phyloP scores from a whole-genome alignment of 2,888 invertebrate genomes.

The Caenorhabditis angaria region DNA sequence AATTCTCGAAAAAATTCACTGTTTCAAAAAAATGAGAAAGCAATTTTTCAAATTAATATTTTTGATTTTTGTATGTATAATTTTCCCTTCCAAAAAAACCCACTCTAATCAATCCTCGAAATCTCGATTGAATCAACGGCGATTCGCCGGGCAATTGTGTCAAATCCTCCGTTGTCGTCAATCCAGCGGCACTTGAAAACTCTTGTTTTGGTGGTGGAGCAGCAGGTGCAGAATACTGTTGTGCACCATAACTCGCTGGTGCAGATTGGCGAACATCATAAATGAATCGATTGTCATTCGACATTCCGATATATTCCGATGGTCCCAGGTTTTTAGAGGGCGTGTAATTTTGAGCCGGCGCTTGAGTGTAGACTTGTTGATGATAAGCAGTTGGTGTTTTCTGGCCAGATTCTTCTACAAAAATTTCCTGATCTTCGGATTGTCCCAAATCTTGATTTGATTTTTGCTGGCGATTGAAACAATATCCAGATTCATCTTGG shows the following conservation, averaged over 20 bases:
- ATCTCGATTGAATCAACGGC: conserved; percentile 26
- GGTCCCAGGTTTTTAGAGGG: conserved; percentile 16
- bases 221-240: neutral
- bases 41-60: too few relatives aligned
- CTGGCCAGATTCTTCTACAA: too few relatives aligned
- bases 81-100: too few relatives aligned
- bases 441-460: neutral
- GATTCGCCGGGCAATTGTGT: conserved; percentile 36
- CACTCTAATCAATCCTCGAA: conserved; percentile 28
- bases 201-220: neutral
- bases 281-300: conserved; percentile 37
- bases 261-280: conserved; percentile 24
- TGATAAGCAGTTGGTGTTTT: neutral
- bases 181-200: conserved; percentile 6
- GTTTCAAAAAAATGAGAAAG: too few relatives aligned
- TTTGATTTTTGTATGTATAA: too few relatives aligned
- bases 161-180: conserved; percentile 27
- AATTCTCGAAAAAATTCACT: too few relatives aligned
- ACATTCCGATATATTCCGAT: conserved; percentile 41
- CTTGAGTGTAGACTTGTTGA: neutral
- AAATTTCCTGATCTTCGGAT: neutral
- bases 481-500: conserved; percentile 36
- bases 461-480: conserved; percentile 23
- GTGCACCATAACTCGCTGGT: conserved; percentile 10
- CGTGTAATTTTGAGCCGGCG: neutral